Conservation (phyloP, 2,797 vertebrate species). For the Sebastes jordani region DNA sequence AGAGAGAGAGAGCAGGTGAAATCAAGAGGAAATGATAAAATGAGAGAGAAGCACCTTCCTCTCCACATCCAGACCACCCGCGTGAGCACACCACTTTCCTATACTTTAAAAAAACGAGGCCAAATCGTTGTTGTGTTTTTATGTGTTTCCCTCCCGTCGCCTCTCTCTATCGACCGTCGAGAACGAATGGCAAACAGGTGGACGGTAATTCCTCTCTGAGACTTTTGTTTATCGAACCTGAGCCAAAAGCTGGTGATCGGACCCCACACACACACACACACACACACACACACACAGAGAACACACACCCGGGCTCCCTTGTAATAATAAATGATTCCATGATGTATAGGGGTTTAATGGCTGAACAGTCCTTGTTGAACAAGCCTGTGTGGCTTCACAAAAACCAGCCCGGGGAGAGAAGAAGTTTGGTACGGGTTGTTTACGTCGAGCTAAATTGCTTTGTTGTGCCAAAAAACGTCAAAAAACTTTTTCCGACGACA, state of each 20-base stretch:
- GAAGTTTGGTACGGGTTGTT: conserved; percentile 58
- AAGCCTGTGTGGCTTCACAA: conserved; percentile 49
- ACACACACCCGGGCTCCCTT: conserved; percentile 23
- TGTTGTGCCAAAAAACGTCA: conserved; percentile 49
- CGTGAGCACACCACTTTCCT: conserved; percentile 6
- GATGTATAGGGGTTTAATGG: conserved; percentile 65
- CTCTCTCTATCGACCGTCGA: conserved; percentile 25
- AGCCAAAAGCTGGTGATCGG: conserved; percentile 50
- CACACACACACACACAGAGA: neutral
- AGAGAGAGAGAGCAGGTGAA: conserved; percentile 25
- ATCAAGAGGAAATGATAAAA: conserved; percentile 43
- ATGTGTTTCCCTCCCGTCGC: conserved; percentile 45
- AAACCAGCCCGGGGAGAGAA: neutral
- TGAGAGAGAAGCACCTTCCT: neutral
- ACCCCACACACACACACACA: neutral
- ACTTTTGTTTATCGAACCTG: conserved; percentile 63
- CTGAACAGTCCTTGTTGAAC: conserved; percentile 36
- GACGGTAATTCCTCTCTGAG: conserved; percentile 68
- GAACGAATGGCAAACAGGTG: conserved; percentile 67
- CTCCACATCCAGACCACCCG: conserved; percentile 38
- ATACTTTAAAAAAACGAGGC: conserved; percentile 22
- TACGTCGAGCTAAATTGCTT: conserved; percentile 50
- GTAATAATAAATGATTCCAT: conserved; percentile 60
- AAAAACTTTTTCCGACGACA: conserved; percentile 47
- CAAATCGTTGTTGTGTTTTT: conserved; percentile 38